Evolutionary conservation across 2,113 vertebrate genomes (phyloP), one percentile per base, ranked within the genome.

Genomic region (Pelodiscus sinensis): DNA sequence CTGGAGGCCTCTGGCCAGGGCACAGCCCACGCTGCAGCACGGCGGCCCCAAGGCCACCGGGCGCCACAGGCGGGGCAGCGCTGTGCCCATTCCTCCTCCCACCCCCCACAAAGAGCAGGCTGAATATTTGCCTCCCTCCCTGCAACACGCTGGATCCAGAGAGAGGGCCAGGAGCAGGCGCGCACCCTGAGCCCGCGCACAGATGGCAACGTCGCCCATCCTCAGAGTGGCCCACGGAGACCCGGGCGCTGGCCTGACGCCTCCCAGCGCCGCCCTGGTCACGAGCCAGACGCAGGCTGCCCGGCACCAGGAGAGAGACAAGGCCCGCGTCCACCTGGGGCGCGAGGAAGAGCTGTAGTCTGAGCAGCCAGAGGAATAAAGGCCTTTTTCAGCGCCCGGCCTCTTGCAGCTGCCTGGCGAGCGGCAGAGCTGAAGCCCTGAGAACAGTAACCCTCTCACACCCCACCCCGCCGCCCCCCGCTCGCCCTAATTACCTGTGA

Each of bases 391-490:
- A 98, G 96, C 97, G 95, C 89, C 95, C 96, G 96, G 97, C 97
- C 96, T 98, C 98, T 98, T 98, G 97, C 98, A 98, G 97, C 97
- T 97, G 97, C 95, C 97, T 97, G 98, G 96, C 38, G 97, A 98
- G 97, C 98, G 98, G 98, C 98, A 98, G 97, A 44, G 65, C 95
- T 90, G 93, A 96, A 95, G 97, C 88, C 97, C 51, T 0, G 89
- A 97, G 97, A 98, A 98, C 98, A 98, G 98, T 97, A 97, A 96
- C 93, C 96, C 97, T 98, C 98, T 98, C 97, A 98, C 94, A 87
- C 90, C 81, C 62, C 2, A 60, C 94, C 98, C 98, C 98, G 97
- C 96, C 95, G 89, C 90, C 97, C 95, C 96, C 96, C 25, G 95
- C 96, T 97, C 96, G 95, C 95, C 97, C 95, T 98, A 97, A 98